Evolutionary conservation across 2,113 vertebrate species (phyloP), one percentile per base, ranked within the genome.

Genomic region (Corythornis madagascariensis): DNA sequence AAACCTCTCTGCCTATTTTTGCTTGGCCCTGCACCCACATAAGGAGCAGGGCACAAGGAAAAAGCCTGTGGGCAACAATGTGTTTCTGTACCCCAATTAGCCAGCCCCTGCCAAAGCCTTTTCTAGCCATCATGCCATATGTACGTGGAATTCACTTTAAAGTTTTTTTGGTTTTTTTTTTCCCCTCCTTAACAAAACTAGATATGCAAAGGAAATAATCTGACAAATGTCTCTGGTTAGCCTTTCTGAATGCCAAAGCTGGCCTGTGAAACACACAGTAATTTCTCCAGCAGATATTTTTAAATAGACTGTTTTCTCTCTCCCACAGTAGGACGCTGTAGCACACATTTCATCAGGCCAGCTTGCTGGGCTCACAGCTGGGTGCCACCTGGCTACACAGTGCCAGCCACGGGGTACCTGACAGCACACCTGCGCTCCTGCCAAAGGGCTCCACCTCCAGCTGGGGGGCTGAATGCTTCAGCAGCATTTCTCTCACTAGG

Each of bases 11-110:
- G 48, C 10, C 35, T 85, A 5, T 7, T 72, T 95, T 91, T 89
- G n/a, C 55, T 80, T 63, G 71, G 79, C 42, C 42, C 61, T 48
- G 12, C 16, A 74, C n/a, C 3, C 0, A 0, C 47, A 29, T 28
- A 60, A 47, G 13, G 20, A 80, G n/a, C 33, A 47, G 31, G 29
- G 59, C 20, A 22, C 20, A 63, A 65, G 42, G 42, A 79, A 84
- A 90, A 74, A 17, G 15, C 29, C 48, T 53, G 29, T 7, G 20
- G 65, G 43, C 66, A 65, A 33, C 63, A 65, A 33, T 5, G 13
- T 53, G 6, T 21, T 72, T 83, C 69, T 70, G 29, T 33, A 53
- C 1, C 19, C 11, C 56, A 52, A 45, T 10, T 48, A 38, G 28
- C 29, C 31, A 89, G 28, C 3, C 19, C 22, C 53, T 45, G 25